phyloP scores from a whole-genome alignment of 1,140 invertebrate species.

The Cheumatopsyche charites region DNA sequence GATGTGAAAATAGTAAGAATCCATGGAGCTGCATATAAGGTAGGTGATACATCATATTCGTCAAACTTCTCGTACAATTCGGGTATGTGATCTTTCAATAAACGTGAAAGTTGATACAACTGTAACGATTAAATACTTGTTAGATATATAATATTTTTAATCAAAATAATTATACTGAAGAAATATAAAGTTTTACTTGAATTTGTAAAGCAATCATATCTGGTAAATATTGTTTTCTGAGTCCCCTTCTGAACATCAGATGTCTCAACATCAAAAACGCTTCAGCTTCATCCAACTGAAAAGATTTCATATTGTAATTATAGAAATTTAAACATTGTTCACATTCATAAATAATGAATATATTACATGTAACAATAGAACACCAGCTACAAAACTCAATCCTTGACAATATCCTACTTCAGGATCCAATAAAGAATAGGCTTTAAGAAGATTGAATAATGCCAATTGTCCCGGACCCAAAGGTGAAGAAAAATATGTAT shows the following conservation, averaged over 20 bases:
- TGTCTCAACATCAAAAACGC: slow-evolving; percentile 88
- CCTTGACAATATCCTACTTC: slow-evolving; percentile 97
- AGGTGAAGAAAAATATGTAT: slow-evolving; percentile 87
- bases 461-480: slow-evolving; percentile 90
- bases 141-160: not conserved
- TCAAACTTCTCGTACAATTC: slow-evolving; percentile 90
- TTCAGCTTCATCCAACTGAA: slow-evolving; percentile 87
- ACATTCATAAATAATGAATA: slow-evolving; percentile 3
- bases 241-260: slow-evolving; percentile 87
- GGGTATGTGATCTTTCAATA: slow-evolving; percentile 86
- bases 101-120: slow-evolving; percentile 92
- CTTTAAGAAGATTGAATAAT: slow-evolving; percentile 93
- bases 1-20: slow-evolving; percentile 94
- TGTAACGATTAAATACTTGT: slow-evolving; percentile 53
- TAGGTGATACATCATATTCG: slow-evolving; percentile 86
- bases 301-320: slow-evolving; percentile 43
- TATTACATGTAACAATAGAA: slow-evolving; percentile 90
- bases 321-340: slow-evolving; percentile 38
- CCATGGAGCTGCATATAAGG: slow-evolving; percentile 95
- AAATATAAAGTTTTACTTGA: slow-evolving; percentile 52
- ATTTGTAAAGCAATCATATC: slow-evolving; percentile 93
- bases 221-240: slow-evolving; percentile 87
- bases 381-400: slow-evolving; percentile 92
- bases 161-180: not conserved
- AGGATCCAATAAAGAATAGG: slow-evolving; percentile 91